Evolutionary conservation across 2,888 invertebrate genomes (phyloP).

Genomic region (Platycheirus rosarum): DNA sequence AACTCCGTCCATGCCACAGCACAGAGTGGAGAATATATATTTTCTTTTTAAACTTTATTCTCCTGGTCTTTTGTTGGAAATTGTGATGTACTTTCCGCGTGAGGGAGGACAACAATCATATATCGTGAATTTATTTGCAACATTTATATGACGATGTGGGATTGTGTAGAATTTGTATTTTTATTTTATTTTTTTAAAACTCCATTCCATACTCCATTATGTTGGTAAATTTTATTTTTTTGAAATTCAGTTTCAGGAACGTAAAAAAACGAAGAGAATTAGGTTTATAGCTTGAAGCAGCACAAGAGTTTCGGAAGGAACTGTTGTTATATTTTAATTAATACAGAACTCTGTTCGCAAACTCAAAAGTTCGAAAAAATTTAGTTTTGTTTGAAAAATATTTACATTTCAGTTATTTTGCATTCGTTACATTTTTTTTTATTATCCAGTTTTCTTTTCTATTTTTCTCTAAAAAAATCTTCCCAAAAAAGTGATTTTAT

Average conservation of each 20-base stretch:
- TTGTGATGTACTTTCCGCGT: conserved; percentile 4
- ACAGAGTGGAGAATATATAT: neutral
- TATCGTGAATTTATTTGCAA: conserved; percentile 2
- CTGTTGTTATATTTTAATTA: too few relatives aligned
- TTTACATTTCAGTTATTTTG: too few relatives aligned
- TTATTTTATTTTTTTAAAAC: neutral
- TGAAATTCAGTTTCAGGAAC: neutral
- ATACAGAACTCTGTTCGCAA: too few relatives aligned
- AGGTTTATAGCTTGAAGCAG: too few relatives aligned
- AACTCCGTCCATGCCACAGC: neutral
- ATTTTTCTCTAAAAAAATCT: too few relatives aligned
- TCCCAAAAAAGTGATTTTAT: too few relatives aligned
- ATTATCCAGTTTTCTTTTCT: too few relatives aligned
- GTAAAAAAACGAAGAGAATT: too few relatives aligned
- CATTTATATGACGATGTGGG: conserved; percentile 10
- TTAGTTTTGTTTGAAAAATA: too few relatives aligned
- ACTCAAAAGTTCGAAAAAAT: too few relatives aligned
- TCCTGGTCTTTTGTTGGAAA: neutral
- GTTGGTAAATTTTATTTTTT: neutral
- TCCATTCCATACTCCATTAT: neutral
- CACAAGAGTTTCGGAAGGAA: too few relatives aligned
- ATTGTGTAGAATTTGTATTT: neutral
- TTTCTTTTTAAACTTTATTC: neutral
- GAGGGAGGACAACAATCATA: neutral
- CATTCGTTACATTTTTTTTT: too few relatives aligned